phyloP scores from a whole-genome alignment of 1,140 invertebrate species.

The Hirudo medicinalis region DNA sequence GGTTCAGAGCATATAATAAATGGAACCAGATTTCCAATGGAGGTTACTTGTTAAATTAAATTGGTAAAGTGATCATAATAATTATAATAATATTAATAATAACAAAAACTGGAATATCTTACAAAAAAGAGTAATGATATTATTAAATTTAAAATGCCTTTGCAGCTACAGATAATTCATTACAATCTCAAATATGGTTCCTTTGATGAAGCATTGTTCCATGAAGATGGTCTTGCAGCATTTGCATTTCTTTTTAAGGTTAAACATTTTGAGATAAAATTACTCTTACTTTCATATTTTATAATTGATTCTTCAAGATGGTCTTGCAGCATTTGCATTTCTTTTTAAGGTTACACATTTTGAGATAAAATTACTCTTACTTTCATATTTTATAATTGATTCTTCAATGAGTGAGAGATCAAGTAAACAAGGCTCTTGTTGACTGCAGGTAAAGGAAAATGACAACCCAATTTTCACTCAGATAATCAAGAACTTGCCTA shows the following conservation, averaged over 20 bases:
- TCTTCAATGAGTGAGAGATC: background rate
- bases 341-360: background rate
- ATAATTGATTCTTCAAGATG: background rate
- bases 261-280: background rate
- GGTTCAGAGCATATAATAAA: slow-evolving; percentile 16
- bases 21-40: slow-evolving; percentile 11
- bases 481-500: slow-evolving; percentile 10
- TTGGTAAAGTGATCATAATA: background rate
- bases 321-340: slow-evolving; percentile 17
- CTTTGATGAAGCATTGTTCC: slow-evolving; percentile 16
- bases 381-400: background rate
- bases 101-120: background rate
- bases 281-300: background rate
- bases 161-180: slow-evolving; percentile 18
- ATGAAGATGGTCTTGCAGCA: slow-evolving; percentile 12
- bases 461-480: slow-evolving; percentile 13
- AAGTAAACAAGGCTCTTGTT: background rate
- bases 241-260: slow-evolving; percentile 18
- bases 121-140: too few species aligned
- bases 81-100: background rate
- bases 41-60: background rate
- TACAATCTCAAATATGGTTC: slow-evolving; percentile 18
- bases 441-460: slow-evolving; percentile 8
- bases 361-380: background rate
- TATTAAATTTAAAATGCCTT: background rate